Base-by-base conservation (phyloP, 2,113 vertebrate genomes). In the Oryzias woworae region DNA sequence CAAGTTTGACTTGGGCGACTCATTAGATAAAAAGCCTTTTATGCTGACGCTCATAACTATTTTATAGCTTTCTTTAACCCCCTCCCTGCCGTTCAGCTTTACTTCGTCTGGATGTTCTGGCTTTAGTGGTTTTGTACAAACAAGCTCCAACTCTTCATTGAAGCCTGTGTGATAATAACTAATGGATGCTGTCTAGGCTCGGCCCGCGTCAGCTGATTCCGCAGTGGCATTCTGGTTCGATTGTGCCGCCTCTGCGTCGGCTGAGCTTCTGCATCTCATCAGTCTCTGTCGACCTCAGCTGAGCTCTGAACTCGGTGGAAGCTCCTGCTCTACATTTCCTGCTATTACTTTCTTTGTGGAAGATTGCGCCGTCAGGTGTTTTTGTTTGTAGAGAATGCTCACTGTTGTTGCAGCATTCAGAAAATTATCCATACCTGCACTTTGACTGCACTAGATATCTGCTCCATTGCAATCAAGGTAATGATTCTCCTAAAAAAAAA, bases 11-110 rank as follows among this genome's bases (percentile, higher is more conserved):
- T 89, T 80, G 85, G 66, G 67, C 18, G 46, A 51, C 79, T 89
- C 84, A 82, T 91, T 88, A 86, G 78, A 77, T 82, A 80, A 80
- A 86, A 78, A 85, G 85, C 80, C 71, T 61, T 55, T 81, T 73
- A 78, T 84, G 84, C 80, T 78, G 78, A 74, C 7, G 50, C 75
- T 79, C 71, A 78, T 87, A 82, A 85, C 90, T 89, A 84, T 79
- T 42, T 58, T 44, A 67, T 18, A 42, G 55, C 53, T 55, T 69
- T 53, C 69, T 23, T 42, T 18, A 48, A 64, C 63, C 63, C 14
- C 5, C 45, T 0, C 13, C 0, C 23, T 17, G 23, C 43, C 2
- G 4, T 15, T 14, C 26, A 26, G 43, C 56, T 46, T 62, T 16
- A 23, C 31, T 50, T 50, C 53, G 23, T 14, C 15, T 15, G 2